phyloP scores from a whole-genome alignment of 2,888 invertebrate species.

The Ceraclea dissimilis region DNA sequence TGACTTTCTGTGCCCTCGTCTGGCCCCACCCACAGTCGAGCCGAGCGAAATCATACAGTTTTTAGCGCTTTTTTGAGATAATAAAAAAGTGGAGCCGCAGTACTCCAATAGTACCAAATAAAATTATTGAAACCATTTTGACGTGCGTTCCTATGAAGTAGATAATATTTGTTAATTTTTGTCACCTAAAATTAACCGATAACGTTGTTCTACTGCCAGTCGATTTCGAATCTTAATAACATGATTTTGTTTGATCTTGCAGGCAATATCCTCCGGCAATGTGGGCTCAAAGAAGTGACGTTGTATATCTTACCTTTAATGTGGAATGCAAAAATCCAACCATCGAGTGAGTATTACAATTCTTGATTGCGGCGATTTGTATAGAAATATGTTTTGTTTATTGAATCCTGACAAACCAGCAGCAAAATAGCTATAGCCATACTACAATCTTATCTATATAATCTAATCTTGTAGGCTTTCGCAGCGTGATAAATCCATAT shows the following conservation, averaged over 20 bases:
- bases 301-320: slow-evolving; percentile 82
- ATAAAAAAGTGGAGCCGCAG: no score
- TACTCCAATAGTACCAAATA: background rate
- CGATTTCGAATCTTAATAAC: background rate
- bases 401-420: no score
- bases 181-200: background rate
- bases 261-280: slow-evolving; percentile 61
- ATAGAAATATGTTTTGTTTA: no score
- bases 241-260: background rate
- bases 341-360: slow-evolving; percentile 44
- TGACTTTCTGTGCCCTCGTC: no score
- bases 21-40: no score
- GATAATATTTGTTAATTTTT: background rate
- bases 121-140: background rate
- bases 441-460: no score
- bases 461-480: no score
- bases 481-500: no score
- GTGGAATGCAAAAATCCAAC: slow-evolving; percentile 82
- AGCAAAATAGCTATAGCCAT: no score
- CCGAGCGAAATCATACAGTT: no score
- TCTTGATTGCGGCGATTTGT: background rate
- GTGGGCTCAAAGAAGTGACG: slow-evolving; percentile 87
- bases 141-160: background rate
- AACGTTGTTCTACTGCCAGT: background rate
- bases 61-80: no score